Base-by-base conservation (phyloP, 2,888 invertebrate genomes). In the Vanessa cardui region DNA sequence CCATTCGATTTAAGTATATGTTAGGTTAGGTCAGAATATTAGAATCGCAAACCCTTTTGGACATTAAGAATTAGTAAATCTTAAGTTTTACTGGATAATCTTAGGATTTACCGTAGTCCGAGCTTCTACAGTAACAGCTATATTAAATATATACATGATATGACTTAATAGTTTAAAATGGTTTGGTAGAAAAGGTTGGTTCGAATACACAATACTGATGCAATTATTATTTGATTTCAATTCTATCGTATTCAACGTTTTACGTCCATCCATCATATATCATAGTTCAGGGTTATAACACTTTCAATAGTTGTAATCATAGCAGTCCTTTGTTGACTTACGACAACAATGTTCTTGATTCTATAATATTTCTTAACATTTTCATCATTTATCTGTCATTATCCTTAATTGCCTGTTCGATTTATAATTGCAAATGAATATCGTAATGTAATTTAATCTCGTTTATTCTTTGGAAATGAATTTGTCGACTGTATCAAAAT, bases 181-280 rank as follows among this genome's bases (percentile, higher is more conserved):
- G 39, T 61, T 60, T 62, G 50, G 65, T 65, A 62, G 66, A 49
- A 49, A 64, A 39, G 12, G 68, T 67, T 58, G 65, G 63, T 71
- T 69, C 67, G 74, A 74, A 72, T 69, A 71, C 59, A 58, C 45
- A 62, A 69, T 60, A 68, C 68, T 68, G 67, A 70, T 68, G 76
- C 70, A 74, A 73, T 70, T 72, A 75, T 66, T 69, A 68, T 74
- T 72, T 72, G 74, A 72, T 65, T 74, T 68, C 68, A 72, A 71
- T 71, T 62, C 71, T 68, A 72, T 72, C 56, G 61, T 52, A 63
- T 62, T 71, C 66, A 64, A 66, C 69, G 74, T 66, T 66, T 64
- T 66, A 64, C 64, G 62, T 62, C 71, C 65, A 71, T 74, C 72
- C 65, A 72, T 73, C 73, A 72, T 68, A 50, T 73, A 67, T 69